Evolutionary conservation across 2,797 vertebrate genomes (phyloP), one percentile per base, ranked within the genome.

Genomic region (Ctenochaetus hawaiiensis): DNA sequence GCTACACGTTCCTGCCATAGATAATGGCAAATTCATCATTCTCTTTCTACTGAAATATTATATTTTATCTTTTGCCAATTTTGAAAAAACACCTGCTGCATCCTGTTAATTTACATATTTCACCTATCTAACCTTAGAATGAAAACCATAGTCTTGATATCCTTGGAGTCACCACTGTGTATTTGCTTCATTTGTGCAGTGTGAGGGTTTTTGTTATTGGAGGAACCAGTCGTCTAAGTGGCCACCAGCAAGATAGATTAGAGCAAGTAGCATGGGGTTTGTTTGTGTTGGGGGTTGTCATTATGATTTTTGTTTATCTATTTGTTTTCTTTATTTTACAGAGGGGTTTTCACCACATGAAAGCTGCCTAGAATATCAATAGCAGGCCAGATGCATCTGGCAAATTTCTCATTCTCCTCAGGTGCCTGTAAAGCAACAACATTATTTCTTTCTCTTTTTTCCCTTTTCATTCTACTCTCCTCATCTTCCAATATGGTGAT

Each of bases 321-420:
- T 90, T 87, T 88, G 81, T 89, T 82, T 68, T 75, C 56, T 86
- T 82, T 83, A 85, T 86, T 78, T 79, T 84, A 76, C 72, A 59
- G 77, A 80, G 75, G 62, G 69, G 75, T 87, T 83, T 87, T 69
- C 72, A 75, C 75, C 65, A 72, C 72, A 78, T 43, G 58, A 61
- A 85, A 77, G 65, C 76, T 82, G 75, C 72, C 88, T 85, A 85
- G 85, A 93, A 93, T 93, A 92, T 92, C 71, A 93, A 91, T 89
- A 67, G 60, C 52, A 37, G 71, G 23, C 44, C 74, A 81, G 80
- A 86, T 72, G 69, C 20, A 11, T 54, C 10, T 47, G 67, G 65
- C 44, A 76, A 57, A 83, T 84, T 89, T 43, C 14, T 37, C 80
- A 91, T 91, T 92, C 87, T 82, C 73, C 72, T 91, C 85, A 88